Percentiles rank a stretch among this genome's conserved stretches.
phyloP scores from a whole-genome alignment of 2,888 invertebrate genomes.

The Synanthedon vespiformis region DNA sequence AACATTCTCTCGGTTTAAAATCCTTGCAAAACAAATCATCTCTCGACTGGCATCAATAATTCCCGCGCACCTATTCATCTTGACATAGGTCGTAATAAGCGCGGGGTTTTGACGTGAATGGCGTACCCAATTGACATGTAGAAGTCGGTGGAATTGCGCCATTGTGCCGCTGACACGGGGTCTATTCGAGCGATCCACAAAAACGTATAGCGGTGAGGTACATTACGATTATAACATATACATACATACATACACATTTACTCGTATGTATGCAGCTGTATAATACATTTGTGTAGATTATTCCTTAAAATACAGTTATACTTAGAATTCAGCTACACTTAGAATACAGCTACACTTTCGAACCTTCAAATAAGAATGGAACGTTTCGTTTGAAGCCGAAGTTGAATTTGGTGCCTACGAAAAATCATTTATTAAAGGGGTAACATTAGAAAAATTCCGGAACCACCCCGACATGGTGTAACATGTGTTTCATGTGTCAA shows the following conservation, averaged over 20 bases:
- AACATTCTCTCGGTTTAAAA: background rate
- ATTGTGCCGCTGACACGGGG: constrained; percentile 1
- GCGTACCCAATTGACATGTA: constrained; percentile 1
- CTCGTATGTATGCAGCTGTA: no score
- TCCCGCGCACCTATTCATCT: background rate
- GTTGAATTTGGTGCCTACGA: no score
- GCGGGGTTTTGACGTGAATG: background rate
- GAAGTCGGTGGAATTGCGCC: constrained; percentile 1
- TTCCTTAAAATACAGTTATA: no score
- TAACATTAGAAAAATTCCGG: no score
- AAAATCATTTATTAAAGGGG: no score
- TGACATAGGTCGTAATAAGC: background rate
- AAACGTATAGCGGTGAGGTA: background rate
- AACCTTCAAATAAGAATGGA: no score
- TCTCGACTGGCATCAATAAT: background rate
- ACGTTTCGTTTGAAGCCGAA: no score
- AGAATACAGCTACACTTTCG: no score
- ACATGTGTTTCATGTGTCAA: background rate
- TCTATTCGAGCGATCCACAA: constrained; percentile 1
- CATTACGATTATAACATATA: background rate
- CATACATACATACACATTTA: background rate
- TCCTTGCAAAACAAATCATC: background rate
- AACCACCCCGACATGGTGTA: background rate
- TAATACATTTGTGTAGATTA: no score
- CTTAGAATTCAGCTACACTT: no score